These are phyloP conservation scores for Pelobates cultripes DNA, from an alignment of 2,797 vertebrate species.

Conservation along the genomic window DNA sequence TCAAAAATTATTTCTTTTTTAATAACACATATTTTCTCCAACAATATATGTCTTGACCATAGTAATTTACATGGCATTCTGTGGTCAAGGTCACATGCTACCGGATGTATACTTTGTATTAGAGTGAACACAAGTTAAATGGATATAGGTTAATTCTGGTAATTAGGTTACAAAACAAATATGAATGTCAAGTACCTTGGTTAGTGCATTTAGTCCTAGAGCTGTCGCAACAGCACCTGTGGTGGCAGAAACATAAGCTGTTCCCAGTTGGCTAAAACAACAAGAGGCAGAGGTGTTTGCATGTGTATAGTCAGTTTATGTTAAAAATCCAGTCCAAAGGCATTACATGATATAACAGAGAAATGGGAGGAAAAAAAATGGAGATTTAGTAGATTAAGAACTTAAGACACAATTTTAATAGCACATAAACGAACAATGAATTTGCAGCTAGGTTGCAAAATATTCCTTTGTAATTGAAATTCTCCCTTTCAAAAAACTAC, in stretches of 20 bases:
- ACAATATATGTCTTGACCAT: no score
- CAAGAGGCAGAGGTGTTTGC: conserved; percentile 60
- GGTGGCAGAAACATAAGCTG: conserved; percentile 94
- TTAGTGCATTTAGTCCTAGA: conserved; percentile 92
- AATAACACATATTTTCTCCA: no score
- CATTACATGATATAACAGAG: conserved; percentile 18
- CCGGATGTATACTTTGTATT: background rate
- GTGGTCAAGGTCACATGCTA: background rate
- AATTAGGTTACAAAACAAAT: conserved; percentile 29
- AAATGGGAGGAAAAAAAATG: background rate
- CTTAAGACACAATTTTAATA: no score
- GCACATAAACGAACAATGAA: no score
- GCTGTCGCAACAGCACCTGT: conserved; percentile 94
- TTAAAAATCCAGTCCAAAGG: conserved; percentile 9
- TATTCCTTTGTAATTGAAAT: no score
- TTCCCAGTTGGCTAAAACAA: conserved; percentile 90
- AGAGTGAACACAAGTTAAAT: conserved; percentile 19
- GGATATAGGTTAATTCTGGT: conserved; percentile 26
- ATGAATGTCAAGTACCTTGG: conserved; percentile 83
- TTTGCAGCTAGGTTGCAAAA: no score
- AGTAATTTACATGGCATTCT: no score
- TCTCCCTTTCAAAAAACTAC: no score
- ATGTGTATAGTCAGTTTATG: conserved; percentile 9
- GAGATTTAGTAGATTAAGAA: background rate
- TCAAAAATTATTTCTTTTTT: no score